These are phyloP conservation scores for Dipodomys ordii DNA, from an alignment of 2,113 vertebrate species.

Conservation along the genomic window DNA sequence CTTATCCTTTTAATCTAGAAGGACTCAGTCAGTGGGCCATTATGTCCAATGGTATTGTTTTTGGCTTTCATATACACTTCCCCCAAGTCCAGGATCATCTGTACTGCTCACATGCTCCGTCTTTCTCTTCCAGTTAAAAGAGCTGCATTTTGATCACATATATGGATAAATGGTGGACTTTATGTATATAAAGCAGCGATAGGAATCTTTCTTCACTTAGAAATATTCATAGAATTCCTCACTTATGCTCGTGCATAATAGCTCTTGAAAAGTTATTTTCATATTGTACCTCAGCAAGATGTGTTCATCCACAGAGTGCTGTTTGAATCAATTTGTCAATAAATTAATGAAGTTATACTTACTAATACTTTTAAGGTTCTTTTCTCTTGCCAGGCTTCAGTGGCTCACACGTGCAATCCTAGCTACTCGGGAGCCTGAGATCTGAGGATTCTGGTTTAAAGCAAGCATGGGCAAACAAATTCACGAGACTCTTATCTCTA, in stretches of 20 bases:
- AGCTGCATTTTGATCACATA: not conserved
- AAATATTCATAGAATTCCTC: conserved; percentile 7
- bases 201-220: not conserved
- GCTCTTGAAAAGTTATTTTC: not conserved
- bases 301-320: not conserved
- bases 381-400: not conserved
- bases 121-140: not conserved
- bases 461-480: too few species aligned
- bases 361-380: not conserved
- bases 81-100: not conserved
- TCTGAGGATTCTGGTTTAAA: too few species aligned
- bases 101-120: not conserved
- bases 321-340: not conserved
- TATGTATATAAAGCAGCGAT: not conserved
- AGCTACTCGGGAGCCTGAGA: too few species aligned
- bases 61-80: not conserved
- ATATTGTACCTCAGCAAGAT: not conserved
- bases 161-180: not conserved
- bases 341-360: not conserved
- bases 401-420: too few species aligned
- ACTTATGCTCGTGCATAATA: not conserved
- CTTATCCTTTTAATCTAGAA: not conserved
- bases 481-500: too few species aligned
- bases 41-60: not conserved
- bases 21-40: not conserved